Percentiles rank a stretch among this genome's conserved stretches.
Evolutionary conservation across 2,797 vertebrate genomes (phyloP).

Genomic region (Cryptoblepharus egeriae): DNA sequence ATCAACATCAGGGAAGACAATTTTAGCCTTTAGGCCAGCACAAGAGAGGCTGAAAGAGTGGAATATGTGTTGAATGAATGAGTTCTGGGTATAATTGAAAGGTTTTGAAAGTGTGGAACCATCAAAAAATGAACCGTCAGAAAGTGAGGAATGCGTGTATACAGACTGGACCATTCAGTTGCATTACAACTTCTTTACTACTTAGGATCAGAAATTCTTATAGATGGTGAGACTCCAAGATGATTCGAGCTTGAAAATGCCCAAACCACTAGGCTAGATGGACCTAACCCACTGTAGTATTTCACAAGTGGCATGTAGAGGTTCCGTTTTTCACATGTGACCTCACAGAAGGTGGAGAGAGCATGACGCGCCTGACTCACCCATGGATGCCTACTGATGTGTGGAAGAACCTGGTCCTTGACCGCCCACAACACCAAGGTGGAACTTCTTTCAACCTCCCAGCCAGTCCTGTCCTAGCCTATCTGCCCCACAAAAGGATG

Average conservation of each 20-base stretch:
- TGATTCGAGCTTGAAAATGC: not conserved
- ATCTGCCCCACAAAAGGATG: too few relatives aligned
- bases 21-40: too few relatives aligned
- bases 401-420: constrained; percentile 11
- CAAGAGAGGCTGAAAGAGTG: too few relatives aligned
- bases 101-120: too few relatives aligned
- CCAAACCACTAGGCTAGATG: too few relatives aligned
- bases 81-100: too few relatives aligned
- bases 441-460: not conserved
- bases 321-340: not conserved
- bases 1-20: too few relatives aligned
- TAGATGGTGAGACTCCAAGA: not conserved
- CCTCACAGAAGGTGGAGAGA: not conserved
- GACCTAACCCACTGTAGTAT: not conserved
- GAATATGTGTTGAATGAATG: too few relatives aligned
- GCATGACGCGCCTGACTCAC: not conserved
- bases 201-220: not conserved
- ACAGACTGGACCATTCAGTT: not conserved
- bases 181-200: not conserved
- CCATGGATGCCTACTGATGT: not conserved
- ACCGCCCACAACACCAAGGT: not conserved
- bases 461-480: too few relatives aligned
- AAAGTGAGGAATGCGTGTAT: too few relatives aligned
- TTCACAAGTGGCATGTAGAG: not conserved
- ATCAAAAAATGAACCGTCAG: too few relatives aligned